Evolutionary conservation across 1,140 invertebrate species (phyloP).

Genomic region (Achatina immaculata): DNA sequence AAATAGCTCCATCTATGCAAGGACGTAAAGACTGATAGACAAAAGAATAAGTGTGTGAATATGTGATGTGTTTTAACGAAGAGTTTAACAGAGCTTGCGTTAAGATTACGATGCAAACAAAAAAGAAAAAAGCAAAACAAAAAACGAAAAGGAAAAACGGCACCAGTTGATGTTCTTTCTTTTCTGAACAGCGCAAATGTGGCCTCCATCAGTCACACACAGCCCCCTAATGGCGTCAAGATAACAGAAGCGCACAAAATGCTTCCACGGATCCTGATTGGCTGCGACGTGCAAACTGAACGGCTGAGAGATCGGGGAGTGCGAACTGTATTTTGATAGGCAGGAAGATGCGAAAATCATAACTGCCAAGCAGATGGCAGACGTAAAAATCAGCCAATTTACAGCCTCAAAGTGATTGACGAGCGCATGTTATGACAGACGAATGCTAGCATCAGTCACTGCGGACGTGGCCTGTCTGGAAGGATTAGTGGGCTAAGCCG

Average conservation of each 20-base stretch:
- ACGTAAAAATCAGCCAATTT: conserved; percentile 17
- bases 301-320: not conserved
- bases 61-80: too few species aligned
- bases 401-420: conserved; percentile 9
- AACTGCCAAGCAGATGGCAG: not conserved
- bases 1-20: too few species aligned
- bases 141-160: too few species aligned
- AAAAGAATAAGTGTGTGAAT: too few species aligned
- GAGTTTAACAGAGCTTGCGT: too few species aligned
- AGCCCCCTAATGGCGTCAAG: not conserved
- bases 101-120: too few species aligned
- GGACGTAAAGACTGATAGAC: too few species aligned
- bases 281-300: conserved; percentile 13
- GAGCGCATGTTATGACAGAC: not conserved
- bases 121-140: too few species aligned
- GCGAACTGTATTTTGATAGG: not conserved
- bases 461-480: conserved; percentile 7
- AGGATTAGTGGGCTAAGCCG: not conserved
- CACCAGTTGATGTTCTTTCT: too few species aligned
- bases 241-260: conserved; percentile 2
- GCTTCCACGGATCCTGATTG: not conserved
- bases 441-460: conserved; percentile 9
- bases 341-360: conserved; percentile 2
- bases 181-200: not conserved
- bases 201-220: not conserved